Conservation (phyloP, 2,888 invertebrate species). For the Luperina nickerlii region DNA sequence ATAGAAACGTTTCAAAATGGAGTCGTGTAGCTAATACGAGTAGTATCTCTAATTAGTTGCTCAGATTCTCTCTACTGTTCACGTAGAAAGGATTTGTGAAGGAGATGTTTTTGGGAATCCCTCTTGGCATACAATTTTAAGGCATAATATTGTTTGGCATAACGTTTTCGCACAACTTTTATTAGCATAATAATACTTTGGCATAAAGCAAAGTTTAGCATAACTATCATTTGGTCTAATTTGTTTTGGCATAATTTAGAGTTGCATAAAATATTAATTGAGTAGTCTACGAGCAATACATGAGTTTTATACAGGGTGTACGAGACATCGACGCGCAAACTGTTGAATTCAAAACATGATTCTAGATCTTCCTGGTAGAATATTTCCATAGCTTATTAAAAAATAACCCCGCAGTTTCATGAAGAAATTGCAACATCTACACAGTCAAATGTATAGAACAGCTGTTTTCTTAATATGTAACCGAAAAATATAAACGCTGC, state of each 20-base stretch:
- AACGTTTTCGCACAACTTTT: too few relatives aligned
- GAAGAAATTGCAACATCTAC: not conserved
- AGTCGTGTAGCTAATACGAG: slow-evolving; percentile 13
- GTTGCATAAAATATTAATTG: too few relatives aligned
- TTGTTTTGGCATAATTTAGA: too few relatives aligned
- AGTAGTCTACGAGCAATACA: not conserved
- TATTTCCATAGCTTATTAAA: not conserved
- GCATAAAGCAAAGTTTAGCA: too few relatives aligned
- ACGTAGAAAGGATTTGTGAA: slow-evolving; percentile 4
- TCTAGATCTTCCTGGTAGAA: not conserved
- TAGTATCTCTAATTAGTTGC: slow-evolving; percentile 39
- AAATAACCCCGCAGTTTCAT: not conserved
- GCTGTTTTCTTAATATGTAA: not conserved
- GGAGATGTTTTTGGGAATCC: too few relatives aligned
- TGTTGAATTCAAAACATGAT: not conserved
- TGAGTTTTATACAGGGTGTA: not conserved
- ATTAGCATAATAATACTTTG: too few relatives aligned
- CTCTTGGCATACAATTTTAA: too few relatives aligned
- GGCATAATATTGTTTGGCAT: too few relatives aligned
- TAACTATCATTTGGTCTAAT: too few relatives aligned
- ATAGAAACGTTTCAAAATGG: slow-evolving; percentile 36
- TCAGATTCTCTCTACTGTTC: slow-evolving; percentile 11
- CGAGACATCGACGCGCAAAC: not conserved
- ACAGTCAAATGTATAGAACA: not conserved
- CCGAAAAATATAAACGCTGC: not conserved